Base-by-base conservation (phyloP, 1,140 invertebrate genomes). In the Piezodorus guildinii region DNA sequence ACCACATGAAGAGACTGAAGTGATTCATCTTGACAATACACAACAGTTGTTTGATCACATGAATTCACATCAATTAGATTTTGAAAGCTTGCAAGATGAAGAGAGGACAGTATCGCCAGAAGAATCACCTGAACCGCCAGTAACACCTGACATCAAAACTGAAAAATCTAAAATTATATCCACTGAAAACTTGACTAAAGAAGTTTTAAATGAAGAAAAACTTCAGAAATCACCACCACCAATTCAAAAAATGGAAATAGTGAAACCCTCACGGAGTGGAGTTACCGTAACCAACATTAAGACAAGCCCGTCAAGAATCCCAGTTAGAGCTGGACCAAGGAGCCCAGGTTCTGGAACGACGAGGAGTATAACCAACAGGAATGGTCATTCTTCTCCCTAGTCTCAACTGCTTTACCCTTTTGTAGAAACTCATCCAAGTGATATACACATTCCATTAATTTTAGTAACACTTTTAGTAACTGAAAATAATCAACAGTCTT, bases 201-300 rank as follows among this genome's bases (percentile, higher is more conserved):
- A 61, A n/a, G 17, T 51, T 19, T 12, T 43, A 14, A 21, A 25
- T 39, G 21, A 62, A 45, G 52, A 66, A 56, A 9, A 66, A 59
- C n/a, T 46, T 25, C 30, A 59, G 45, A 54, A 34, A 60, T 19
- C 30, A 30, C 21, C 27, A 30, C 21, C 27, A 8, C 39, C 30
- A 2, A 44, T 27, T 21, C 51, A 34, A 14, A 23, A 19, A 27
- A 21, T 19, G 9, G 61, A 62, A 62, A 21, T 62, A 25, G 45
- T 49, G 8, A 54, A 58, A 21, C 62, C 65, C 10, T 39, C 44
- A 23, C 25, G 49, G 30, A 61, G 59, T 39, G 62, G 62, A n/a
- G 65, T 66, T 15, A 60, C 46, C 2, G 54, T 66, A 2, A 66
- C 65, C 12, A 66, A 27, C 19, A 66, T 66, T 39, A 66, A 66